Evolutionary conservation across 2,113 vertebrate species (phyloP), one percentile per base, ranked within the genome.

Genomic region (Tyrannus savana): DNA sequence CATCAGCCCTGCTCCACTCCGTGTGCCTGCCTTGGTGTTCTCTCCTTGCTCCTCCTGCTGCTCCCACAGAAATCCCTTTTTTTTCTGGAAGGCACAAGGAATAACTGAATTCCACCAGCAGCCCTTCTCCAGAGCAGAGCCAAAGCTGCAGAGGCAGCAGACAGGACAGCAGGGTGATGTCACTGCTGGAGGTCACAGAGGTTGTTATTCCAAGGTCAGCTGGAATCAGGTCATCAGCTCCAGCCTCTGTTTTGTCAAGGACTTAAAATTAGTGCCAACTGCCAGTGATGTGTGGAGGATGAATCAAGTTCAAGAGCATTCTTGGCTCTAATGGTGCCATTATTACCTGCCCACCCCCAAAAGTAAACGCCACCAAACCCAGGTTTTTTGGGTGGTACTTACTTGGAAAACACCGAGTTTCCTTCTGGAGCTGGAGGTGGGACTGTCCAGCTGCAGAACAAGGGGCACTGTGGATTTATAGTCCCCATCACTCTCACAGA

Each of bases 181-280:
- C 41, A 84, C 12, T 22, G 55, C 76, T 15, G 37, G n/a, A 75
- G 84, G 90, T 87, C 86, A 42, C 28, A 25, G 25, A 25, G 66
- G 78, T 55, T 81, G 66, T 30, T 27, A 16, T 31, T 75, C 22
- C 85, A 72, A 93, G 90, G 88, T 74, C 73, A 46, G 56, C 35
- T 31, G 60, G 82, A 94, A 85, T 41, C 55, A 60, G 95, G 72
- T 39, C 93, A 73, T 52, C 84, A 67, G 47, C 87, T 82, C 68
- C 28, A 67, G 69, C 4, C 7, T 10, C 17, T 87, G 28, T 52
- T 90, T 69, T 27, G 42, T 30, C 28, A 37, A 56, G 55, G 55
- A 25, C 59, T 46, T 12, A 80, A 68, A 55, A 21, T 2, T 0
- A 35, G 52, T 49, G 60, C 59, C 35, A 33, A 22, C 22, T 55